Percentiles rank a stretch among this genome's conserved stretches.
Conservation (phyloP, 2,797 vertebrate species). For the Pteropus rufus region DNA sequence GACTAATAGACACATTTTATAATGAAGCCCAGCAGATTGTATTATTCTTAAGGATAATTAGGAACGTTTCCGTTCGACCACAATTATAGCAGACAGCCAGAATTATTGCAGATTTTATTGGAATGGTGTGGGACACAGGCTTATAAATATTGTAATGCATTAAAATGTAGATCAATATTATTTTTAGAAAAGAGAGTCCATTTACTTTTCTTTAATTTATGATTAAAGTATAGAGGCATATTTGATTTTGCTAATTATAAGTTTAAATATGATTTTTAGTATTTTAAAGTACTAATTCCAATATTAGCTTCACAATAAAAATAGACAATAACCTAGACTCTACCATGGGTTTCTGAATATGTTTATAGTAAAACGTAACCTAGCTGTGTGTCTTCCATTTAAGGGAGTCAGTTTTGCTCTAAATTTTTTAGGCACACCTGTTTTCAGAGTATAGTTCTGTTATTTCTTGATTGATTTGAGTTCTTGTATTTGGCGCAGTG, state of each 20-base stretch:
- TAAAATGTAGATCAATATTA: not conserved
- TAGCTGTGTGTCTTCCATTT: not conserved
- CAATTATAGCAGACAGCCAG: not conserved
- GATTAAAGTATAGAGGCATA: not conserved
- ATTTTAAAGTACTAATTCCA: constrained; percentile 1
- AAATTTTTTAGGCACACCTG: not conserved
- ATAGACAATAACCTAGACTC: not conserved
- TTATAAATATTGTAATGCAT: not conserved
- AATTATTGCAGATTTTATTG: constrained; percentile 33
- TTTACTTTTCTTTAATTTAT: constrained; percentile 19
- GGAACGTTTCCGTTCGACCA: not conserved
- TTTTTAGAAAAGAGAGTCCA: constrained; percentile 37
- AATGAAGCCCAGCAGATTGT: not conserved
- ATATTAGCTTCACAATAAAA: not conserved
- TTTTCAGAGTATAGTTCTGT: constrained; percentile 5
- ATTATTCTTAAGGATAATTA: constrained; percentile 23
- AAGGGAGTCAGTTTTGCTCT: not conserved
- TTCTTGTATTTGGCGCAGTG: not conserved
- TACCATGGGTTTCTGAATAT: constrained; percentile 18
- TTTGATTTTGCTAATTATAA: constrained; percentile 31
- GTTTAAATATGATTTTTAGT: constrained; percentile 1
- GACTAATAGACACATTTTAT: not conserved
- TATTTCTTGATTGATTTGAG: constrained; percentile 5
- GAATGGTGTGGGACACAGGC: not conserved
- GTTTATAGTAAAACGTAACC: not conserved